Conservation (phyloP, 2,888 invertebrate species). For the Athripsodes cinereus region DNA sequence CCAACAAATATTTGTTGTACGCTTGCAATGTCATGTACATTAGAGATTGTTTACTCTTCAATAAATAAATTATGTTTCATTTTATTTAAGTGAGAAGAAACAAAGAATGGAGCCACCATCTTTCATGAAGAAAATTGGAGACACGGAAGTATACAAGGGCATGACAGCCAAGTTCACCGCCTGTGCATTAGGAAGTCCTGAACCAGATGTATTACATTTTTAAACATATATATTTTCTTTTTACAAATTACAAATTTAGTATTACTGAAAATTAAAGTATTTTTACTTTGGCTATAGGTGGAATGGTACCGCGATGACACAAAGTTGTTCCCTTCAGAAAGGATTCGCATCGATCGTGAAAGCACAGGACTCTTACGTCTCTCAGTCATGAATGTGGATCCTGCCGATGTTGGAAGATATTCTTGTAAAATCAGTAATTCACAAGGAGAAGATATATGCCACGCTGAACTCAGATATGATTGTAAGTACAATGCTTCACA, state of each 20-base stretch:
- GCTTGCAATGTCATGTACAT: too few relatives aligned
- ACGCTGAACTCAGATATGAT: constrained; percentile 74
- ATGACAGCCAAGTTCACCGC: constrained; percentile 93
- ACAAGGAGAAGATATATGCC: constrained; percentile 76
- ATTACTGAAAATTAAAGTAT: too few relatives aligned
- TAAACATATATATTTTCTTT: neutral
- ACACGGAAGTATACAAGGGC: constrained; percentile 78
- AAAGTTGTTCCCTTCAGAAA: constrained; percentile 72
- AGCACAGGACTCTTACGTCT: constrained; percentile 77
- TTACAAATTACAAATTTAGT: neutral
- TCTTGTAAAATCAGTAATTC: constrained; percentile 76
- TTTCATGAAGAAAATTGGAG: constrained; percentile 85
- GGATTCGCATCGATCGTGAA: constrained; percentile 78
- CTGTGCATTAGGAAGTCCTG: constrained; percentile 80
- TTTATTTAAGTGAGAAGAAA: constrained; percentile 55
- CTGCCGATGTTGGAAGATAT: constrained; percentile 80
- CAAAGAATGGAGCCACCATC: constrained; percentile 77
- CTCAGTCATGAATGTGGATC: constrained; percentile 69
- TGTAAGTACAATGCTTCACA: constrained; percentile 47
- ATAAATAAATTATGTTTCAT: neutral
- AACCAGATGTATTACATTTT: constrained; percentile 56
- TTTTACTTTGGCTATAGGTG: constrained; percentile 17
- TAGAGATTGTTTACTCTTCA: too few relatives aligned
- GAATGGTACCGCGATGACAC: constrained; percentile 73
- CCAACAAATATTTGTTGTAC: too few relatives aligned